phyloP scores from a whole-genome alignment of 2,797 vertebrate genomes.

The Mus minutoides region DNA sequence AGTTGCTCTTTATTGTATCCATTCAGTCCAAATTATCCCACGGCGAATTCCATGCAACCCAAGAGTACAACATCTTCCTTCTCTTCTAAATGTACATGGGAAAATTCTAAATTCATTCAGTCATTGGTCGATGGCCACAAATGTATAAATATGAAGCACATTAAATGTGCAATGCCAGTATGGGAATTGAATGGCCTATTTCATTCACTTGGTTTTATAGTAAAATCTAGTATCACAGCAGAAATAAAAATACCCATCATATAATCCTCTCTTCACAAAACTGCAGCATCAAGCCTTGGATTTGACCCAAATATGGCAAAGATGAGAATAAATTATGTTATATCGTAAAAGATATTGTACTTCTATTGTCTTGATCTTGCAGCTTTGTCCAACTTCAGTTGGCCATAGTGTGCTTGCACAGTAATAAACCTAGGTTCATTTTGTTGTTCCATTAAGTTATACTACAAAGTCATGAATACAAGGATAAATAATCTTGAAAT shows the following conservation, averaged over 20 bases:
- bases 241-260: neutral
- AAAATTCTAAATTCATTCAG: neutral
- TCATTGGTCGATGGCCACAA: neutral
- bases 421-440: neutral
- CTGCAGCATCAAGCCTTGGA: neutral
- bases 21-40: neutral
- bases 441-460: neutral
- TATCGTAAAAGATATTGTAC: neutral
- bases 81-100: neutral
- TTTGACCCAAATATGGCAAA: neutral
- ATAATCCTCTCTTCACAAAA: neutral
- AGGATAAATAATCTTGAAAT: conserved; percentile 2
- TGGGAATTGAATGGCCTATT: neutral
- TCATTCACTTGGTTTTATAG: neutral
- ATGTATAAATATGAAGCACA: conserved; percentile 18
- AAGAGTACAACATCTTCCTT: neutral
- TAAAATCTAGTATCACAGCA: neutral
- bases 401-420: neutral
- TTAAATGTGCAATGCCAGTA: neutral
- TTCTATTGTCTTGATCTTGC: conserved; percentile 13
- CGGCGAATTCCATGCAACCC: neutral
- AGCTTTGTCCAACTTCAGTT: neutral
- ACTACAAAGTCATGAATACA: neutral
- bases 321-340: neutral
- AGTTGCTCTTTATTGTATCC: neutral